Evolutionary conservation across 2,797 vertebrate species (phyloP), one percentile per base, ranked within the genome.

Genomic region (Meriones psammophilus): DNA sequence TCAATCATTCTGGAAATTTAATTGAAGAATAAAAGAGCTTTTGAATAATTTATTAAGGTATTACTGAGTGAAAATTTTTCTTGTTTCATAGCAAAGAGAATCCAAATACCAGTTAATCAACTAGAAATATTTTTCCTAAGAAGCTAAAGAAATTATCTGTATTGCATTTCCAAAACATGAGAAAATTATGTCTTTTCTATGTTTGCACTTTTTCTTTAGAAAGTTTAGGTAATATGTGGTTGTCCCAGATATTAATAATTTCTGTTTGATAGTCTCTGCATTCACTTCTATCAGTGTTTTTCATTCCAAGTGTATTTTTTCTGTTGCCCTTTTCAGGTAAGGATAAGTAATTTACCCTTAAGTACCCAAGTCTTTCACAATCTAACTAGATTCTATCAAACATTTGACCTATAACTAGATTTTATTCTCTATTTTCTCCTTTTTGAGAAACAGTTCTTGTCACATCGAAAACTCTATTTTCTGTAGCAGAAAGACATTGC

Each of bases 341-440:
- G 58, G 79, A 77, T 69, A 94, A 92, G 26, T 95, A 97, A 91
- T 92, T 95, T 96, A 93, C 94, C 15, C 1, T 64, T 89, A 92
- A 15, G 28, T 85, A 71, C 1, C 3, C 80, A 66, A 78, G 42
- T 12, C 5, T 64, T 97, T 97, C 84, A 88, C 14, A 95, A 1
- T 6, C 8, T 14, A 2, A 93, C 68, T 62, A 26, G 15, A 94
- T 94, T 42, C 81, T 77, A 68, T 76, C 64, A 97, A n/a, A 8
- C 20, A 88, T 94, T 39, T 80, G 85, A 92, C 76, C 36, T 95
- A 54, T 74, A 56, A 83, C 2, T 24, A 97, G 1, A 4, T 74
- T 94, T 92, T 95, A 94, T 95, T 95, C 42, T 50, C 30, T 92
- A 18, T 81, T 94, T 93, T 94, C 54, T 95, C 36, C 60, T 71